Base-by-base conservation (phyloP, 2,797 vertebrate species). In the Tachyglossus aculeatus region DNA sequence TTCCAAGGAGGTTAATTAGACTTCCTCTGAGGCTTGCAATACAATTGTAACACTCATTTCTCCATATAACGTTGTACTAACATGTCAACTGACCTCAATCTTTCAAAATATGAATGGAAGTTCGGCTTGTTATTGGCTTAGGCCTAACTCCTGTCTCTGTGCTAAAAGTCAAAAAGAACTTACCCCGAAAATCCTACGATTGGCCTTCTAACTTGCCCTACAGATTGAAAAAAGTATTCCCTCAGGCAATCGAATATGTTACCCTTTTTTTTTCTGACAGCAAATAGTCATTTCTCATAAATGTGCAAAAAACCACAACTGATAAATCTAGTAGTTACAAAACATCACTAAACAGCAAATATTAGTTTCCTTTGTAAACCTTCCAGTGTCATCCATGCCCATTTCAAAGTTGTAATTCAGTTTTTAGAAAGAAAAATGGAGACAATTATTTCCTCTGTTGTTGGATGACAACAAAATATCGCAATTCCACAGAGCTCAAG, bases 31-130 rank as follows among this genome's bases (percentile, higher is more conserved):
- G 51, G 59, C 16, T 1, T 12, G 1, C 14, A 40, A 62, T 58
- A 48, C 40, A 53, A 34, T 58, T 29, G 53, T 22, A 44, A 1
- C 47, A 48, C 53, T 69, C 10, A 48, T 65, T 61, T 32, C 45
- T 24, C 29, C 66, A 48, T 69, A 37, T 68, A 24, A 53, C 45
- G 33, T 38, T 11, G 15, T 14, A 71, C 33, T 61, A 58, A 58
- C 19, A 66, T 45, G 21, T 53, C 59, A 76, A 31, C 16, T 58
- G 45, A 41, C 34, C 22, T 54, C 24, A 58, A 33, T 34, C 43
- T 72, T 41, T 62, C 41, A 62, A 38, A n/a, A 60, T 62, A 21
- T 29, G 48, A 67, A 33, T 52, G 41, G 33, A 72, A 68, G 51
- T 40, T 52, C n/a, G 24, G 57, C 15, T 44, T 44, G 10, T 44